Evolutionary conservation across 2,888 invertebrate species (phyloP).

Genomic region (Lithodes maja): DNA sequence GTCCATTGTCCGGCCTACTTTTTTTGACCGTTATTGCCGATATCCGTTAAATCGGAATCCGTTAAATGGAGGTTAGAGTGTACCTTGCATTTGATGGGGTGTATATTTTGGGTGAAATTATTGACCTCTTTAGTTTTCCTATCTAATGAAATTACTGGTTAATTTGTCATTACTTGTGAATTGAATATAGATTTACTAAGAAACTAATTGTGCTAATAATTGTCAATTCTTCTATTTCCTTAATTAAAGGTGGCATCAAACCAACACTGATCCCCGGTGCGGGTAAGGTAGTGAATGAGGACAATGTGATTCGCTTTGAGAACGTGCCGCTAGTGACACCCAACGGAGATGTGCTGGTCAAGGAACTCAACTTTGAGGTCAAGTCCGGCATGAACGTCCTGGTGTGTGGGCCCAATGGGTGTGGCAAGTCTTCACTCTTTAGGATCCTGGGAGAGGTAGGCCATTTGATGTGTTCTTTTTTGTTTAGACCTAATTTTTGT

Average conservation of each 20-base stretch:
- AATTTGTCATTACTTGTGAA: too few species aligned
- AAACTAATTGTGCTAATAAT: too few species aligned
- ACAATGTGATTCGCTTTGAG: constrained; percentile 93
- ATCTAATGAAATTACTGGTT: too few species aligned
- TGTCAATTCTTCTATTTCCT: too few species aligned
- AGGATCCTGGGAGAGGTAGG: constrained; percentile 91
- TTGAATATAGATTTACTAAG: too few species aligned
- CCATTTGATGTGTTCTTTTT: neutral
- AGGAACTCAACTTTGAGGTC: constrained; percentile 92
- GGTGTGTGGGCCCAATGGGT: constrained; percentile 99
- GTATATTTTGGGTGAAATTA: too few species aligned
- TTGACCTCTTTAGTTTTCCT: too few species aligned
- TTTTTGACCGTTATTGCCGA: too few species aligned
- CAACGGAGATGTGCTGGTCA: constrained; percentile 95
- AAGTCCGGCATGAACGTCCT: constrained; percentile 96
- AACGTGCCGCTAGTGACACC: constrained; percentile 97
- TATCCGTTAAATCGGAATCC: too few species aligned
- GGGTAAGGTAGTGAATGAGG: constrained; percentile 85
- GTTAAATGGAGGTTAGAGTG: too few species aligned
- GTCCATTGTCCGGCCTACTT: too few species aligned
- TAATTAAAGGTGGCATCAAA: constrained; percentile 71
- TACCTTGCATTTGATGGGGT: too few species aligned
- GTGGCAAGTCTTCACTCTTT: constrained; percentile 98
- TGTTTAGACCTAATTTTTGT: neutral
- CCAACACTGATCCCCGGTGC: constrained; percentile 81